phyloP scores from a whole-genome alignment of 2,113 vertebrate genomes.

The Psettodes erumei region DNA sequence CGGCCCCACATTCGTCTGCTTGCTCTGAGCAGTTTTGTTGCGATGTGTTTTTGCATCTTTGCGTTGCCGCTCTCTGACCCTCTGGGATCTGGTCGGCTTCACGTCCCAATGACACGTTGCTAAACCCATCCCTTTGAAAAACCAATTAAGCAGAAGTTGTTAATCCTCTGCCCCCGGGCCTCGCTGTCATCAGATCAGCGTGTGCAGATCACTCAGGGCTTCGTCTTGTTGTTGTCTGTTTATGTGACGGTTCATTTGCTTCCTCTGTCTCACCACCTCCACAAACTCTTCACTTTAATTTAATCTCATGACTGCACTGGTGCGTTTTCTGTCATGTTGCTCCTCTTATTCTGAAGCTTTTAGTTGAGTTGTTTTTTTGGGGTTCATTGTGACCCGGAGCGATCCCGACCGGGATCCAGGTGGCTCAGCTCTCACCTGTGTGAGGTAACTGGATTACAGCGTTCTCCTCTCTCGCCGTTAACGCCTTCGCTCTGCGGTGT shows the following conservation, averaged over 20 bases:
- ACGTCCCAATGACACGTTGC: conserved; percentile 44
- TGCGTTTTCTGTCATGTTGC: no score
- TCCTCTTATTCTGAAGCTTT: no score
- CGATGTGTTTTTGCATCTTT: neutral
- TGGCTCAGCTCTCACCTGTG: conserved; percentile 23
- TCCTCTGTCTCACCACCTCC: neutral
- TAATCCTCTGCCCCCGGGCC: conserved; percentile 72
- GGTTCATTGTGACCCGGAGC: no score
- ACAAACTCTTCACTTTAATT: no score
- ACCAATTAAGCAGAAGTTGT: conserved; percentile 76
- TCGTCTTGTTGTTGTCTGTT: neutral
- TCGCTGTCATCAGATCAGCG: neutral
- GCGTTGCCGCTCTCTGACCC: conserved; percentile 21
- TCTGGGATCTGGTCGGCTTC: conserved; percentile 37
- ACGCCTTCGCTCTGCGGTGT: conserved; percentile 45
- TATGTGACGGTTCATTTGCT: neutral
- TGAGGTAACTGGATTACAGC: conserved; percentile 71
- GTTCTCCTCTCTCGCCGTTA: no score
- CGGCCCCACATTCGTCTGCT: no score
- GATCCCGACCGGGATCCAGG: no score
- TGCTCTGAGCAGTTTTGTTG: no score
- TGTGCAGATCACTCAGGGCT: neutral
- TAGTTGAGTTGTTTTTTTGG: no score
- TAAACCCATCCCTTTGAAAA: conserved; percentile 74
- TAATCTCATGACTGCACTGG: no score